Evolutionary conservation across 1,140 invertebrate genomes (phyloP), one percentile per base, ranked within the genome.

Genomic region (Protaetia brevitarsis): DNA sequence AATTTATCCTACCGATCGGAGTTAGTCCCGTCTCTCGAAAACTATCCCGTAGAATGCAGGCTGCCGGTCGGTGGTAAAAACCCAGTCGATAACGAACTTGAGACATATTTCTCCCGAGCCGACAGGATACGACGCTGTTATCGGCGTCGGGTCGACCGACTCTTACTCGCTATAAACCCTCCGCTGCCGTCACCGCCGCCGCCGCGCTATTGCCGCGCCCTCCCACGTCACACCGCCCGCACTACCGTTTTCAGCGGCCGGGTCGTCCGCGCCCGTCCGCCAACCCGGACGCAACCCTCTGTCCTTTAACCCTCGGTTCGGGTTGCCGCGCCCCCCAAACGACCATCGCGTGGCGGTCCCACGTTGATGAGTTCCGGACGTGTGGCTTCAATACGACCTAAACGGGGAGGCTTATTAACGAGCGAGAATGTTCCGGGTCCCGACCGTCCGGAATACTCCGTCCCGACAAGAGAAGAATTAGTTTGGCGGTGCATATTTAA

Each of bases 91-190:
- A 59, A 28, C 57, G 11, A 59, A 59, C 57, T 59, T 59, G 57
- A 28, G 26, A 59, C 57, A 59, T 59, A 59, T 59, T 59, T 59
- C 57, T 59, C 57, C 29, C 57, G 23, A 59, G 57, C 3, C 16
- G 57, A 59, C 57, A 59, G 57, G 57, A 59, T 59, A 59, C 57
- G 57, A 59, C 57, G 57, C 57, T 59, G 27, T 59, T 59, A 59
- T 59, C 57, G 57, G 57, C 57, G 57, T 59, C 57, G 57, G 26
- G 23, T 59, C 57, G 57, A 28, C 29, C 57, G 57, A 59, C 57
- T 31, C 26, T 59, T 31, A 31, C 57, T 28, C 41, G 19, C 41
- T 10, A 23, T 51, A 23, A 51, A 51, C 16, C 41, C 41, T 51
- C 41, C 13, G 26, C n/a, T n/a, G n/a, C n/a, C n/a, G n/a, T n/a